Base-by-base conservation (phyloP, 2,888 invertebrate species). In the Drosophila algonquin region DNA sequence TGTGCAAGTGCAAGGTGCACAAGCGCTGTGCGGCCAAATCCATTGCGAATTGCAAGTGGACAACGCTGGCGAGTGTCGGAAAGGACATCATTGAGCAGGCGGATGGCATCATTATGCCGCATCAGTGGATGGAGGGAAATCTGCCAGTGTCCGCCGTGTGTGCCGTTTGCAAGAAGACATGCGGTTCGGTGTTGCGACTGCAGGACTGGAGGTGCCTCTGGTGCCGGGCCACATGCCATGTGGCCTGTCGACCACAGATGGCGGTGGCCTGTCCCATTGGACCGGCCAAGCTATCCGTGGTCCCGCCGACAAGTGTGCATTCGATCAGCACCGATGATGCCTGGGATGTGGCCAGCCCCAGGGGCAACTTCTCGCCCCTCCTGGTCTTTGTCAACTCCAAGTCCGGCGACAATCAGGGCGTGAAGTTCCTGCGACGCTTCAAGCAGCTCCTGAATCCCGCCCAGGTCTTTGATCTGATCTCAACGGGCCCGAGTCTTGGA, bases 61-160 rank as follows among this genome's bases (percentile, higher is more conserved):
- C 98, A 81, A 98, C 98, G 47, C 94, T 99, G 79, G 97, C 98
- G 7, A 97, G 97, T 48, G 96, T 99, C 63, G 98, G 98, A n/a
- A 96, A 96, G 89, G 97, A 98, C 82, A 96, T 98, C 63, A 97
- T 98, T 56, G 98, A 98, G 90, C 97, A 98, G 86, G 94, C 95
- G 74, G 98, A 98, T 91, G 97, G 95, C 91, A 96, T 97, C 87
- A 95, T 96, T 79, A 98, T 98, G 97, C 98, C 98, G 14, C 99
- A 99, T 93, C 99, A 99, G 91, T 99, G 99, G 99, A 94, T 99
- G 94, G 98, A 98, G 92, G 98, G 99, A 47, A 99, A 99, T 93
- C 93, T 99, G 77, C 98, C 98, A 4, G 98, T 98, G 63, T 97
- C 98, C 63, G 96, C 98, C 71, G 96, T 97, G 92, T 99, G 99